Evolutionary conservation across 2,888 invertebrate species (phyloP), one percentile per base, ranked within the genome.

Genomic region (Crossocerus cetratus): DNA sequence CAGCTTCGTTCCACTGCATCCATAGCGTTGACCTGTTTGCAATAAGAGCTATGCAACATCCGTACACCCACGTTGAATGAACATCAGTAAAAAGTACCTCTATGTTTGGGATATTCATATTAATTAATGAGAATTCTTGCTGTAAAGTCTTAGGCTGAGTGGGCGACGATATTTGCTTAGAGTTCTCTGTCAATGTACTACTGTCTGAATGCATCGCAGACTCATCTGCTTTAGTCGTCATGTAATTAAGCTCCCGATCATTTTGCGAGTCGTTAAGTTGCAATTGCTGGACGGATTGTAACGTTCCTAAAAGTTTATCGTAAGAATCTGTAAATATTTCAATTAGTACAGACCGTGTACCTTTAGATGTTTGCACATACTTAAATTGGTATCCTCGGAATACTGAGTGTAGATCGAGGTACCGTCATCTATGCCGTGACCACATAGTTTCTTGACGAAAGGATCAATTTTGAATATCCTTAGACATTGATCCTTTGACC

Each of bases 401-500:
- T 89, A 90, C 62, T 90, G 89, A 2, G 88, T 86, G 69, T 87
- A 90, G 65, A 88, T 87, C 5, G 88, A 87, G 60, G 86, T 82
- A 21, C 84, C 83, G 72, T 90, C 90, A 45, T 93, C 93, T 71
- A 94, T 93, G 86, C 94, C 94, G 82, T 94, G 93, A 54, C 95
- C 93, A 88, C 96, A 96, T 86, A 96, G 91, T 91, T 96, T 96
- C 82, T 97, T 94, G 76, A 98, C 91, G 72, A 95, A 94, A 53
- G 96, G 94, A 88, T 97, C 97, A 86, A 98, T 96, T 86, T 95
- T 94, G 96, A 98, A 98, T 21, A 98, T 94, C 64, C 98, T 93
- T 49, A 99, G 92, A 14, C 95, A 96, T 87, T 98, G 97, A 92
- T 99, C 98, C 87, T 97, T 94, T 0, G 97, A 97, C 98, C 98